Evolutionary conservation across 2,113 vertebrate species (phyloP).

Genomic region (Xenopus borealis): DNA sequence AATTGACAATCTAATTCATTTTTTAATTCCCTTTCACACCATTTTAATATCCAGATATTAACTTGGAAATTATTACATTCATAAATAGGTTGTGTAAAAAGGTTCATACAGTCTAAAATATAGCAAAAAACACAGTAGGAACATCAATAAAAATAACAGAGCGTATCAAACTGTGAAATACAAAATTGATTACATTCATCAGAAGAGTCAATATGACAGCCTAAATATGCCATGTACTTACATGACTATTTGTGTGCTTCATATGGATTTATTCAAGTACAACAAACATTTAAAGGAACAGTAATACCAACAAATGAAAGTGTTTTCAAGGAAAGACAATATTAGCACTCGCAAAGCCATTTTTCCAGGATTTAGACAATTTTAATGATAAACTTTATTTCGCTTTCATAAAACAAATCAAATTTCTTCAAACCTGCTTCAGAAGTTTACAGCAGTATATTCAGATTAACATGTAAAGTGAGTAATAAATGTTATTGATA

Average conservation of each 20-base stretch:
- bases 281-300: neutral
- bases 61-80: neutral
- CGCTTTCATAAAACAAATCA: too few relatives aligned
- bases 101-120: neutral
- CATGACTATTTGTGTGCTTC: neutral
- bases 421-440: too few relatives aligned
- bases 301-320: too few relatives aligned
- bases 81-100: neutral
- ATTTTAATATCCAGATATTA: neutral
- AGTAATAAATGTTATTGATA: too few relatives aligned
- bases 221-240: neutral
- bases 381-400: too few relatives aligned
- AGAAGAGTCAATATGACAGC: neutral
- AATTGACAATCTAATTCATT: neutral
- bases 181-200: slow-evolving; percentile 4
- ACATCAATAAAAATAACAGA: slow-evolving; percentile 1
- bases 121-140: neutral
- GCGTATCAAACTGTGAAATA: slow-evolving; percentile 2
- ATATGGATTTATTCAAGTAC: neutral
- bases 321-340: too few relatives aligned
- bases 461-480: too few relatives aligned
- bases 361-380: too few relatives aligned
- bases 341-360: too few relatives aligned
- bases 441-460: too few relatives aligned
- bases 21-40: neutral